A percentile compares a stretch with the other conserved stretches of the same genome.
phyloP scores from a whole-genome alignment of 2,888 invertebrate species.

The Unio pictorum region DNA sequence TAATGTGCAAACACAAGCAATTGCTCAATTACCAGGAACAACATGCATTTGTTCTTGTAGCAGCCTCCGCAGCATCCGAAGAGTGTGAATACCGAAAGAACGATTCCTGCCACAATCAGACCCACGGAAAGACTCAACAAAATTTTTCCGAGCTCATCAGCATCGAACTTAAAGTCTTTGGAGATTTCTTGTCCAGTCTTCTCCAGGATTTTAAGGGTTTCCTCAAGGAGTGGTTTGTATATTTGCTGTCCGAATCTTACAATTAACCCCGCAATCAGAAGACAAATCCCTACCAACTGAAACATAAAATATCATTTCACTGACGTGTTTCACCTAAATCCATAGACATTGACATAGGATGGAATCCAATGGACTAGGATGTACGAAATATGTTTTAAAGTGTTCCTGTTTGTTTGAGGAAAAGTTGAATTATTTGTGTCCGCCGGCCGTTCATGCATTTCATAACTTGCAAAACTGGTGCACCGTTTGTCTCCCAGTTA shows the following conservation, averaged over 20 bases:
- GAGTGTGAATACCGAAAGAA: conserved; percentile 37
- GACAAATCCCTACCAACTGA: conserved; percentile 35
- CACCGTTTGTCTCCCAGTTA: too few species aligned
- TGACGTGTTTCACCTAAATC: background rate
- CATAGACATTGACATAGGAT: background rate
- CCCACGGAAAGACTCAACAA: conserved; percentile 36
- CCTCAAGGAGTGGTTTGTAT: conserved; percentile 29
- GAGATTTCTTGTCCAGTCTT: conserved; percentile 19
- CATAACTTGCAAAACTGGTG: too few species aligned
- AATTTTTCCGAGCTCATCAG: conserved; percentile 25
- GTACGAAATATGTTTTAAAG: too few species aligned
- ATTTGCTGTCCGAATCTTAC: conserved; percentile 28
- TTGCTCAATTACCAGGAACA: conserved; percentile 27
- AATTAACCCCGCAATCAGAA: conserved; percentile 32
- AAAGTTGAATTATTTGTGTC: too few species aligned
- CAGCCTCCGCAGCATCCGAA: conserved; percentile 54
- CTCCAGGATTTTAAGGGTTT: conserved; percentile 21
- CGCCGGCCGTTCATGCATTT: too few species aligned
- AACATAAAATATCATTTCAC: conserved; percentile 1
- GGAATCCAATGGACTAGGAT: too few species aligned
- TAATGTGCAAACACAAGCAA: background rate
- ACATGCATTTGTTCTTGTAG: conserved; percentile 37
- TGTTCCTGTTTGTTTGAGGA: too few species aligned
- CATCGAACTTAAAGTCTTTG: conserved; percentile 26
- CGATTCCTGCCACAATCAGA: conserved; percentile 44